A percentile compares a stretch with the other conserved stretches of the same genome.
Evolutionary conservation across 2,113 vertebrate genomes (phyloP).

Genomic region (Ciconia maguari): DNA sequence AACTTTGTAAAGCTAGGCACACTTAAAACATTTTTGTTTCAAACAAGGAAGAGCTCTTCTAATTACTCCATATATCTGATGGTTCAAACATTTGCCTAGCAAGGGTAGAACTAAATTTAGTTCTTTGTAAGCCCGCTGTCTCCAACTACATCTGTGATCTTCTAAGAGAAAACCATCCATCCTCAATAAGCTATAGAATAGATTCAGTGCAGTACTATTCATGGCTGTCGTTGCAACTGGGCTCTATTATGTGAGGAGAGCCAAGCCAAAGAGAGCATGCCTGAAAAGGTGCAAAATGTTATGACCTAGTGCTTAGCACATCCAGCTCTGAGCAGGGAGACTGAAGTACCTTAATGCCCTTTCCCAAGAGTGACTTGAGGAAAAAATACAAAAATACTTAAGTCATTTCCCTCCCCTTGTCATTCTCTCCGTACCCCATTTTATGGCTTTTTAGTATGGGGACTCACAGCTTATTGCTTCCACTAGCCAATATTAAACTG

Average conservation of each 20-base stretch:
- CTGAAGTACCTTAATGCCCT: background rate
- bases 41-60: background rate
- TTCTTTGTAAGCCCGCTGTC: background rate
- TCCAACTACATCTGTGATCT: background rate
- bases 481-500: background rate
- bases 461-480: background rate
- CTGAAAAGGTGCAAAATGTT: background rate
- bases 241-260: background rate
- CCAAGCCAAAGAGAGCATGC: background rate
- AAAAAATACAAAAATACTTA: background rate
- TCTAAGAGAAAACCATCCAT: background rate
- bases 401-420: background rate
- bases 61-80: background rate
- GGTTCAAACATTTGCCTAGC: background rate
- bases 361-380: background rate
- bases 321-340: background rate
- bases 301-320: background rate
- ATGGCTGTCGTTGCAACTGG: accelerated
- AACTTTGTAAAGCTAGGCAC: background rate
- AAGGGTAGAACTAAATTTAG: background rate
- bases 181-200: background rate
- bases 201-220: background rate
- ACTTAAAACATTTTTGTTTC: background rate
- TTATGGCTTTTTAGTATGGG: background rate
- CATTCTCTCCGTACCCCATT: background rate